Evolutionary conservation across 2,797 vertebrate species (phyloP).

Genomic region (Pelochelys cantorii): DNA sequence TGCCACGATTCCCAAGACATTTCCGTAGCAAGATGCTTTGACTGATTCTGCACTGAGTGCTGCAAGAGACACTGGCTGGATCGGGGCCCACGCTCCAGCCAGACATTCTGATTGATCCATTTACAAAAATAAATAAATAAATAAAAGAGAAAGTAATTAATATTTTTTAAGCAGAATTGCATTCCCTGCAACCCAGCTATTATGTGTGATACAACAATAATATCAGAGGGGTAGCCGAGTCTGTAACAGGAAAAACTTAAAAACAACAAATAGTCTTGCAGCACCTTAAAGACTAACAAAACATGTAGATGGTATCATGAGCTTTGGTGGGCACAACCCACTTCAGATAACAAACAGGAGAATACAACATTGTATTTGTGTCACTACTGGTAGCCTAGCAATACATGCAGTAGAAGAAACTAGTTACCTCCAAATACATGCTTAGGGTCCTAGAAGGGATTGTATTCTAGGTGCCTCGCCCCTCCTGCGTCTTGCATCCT

Average conservation of each 20-base stretch:
- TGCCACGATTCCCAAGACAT: neutral
- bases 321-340: no score
- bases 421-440: neutral
- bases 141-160: neutral
- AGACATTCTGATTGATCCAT: neutral
- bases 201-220: accelerated
- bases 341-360: neutral
- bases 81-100: neutral
- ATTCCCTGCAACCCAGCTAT: neutral
- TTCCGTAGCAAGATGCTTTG: neutral
- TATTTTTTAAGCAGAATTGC: accelerated
- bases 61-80: neutral
- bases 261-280: no score
- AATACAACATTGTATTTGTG: accelerated
- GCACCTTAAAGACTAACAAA: no score
- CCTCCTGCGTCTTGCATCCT: accelerated
- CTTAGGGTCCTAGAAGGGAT: neutral
- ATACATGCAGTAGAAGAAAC: neutral
- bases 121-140: neutral
- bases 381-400: accelerated
- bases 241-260: no score
- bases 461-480: neutral
- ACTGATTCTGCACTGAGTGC: neutral
- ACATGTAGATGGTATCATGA: no score
- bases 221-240: no score